Percentiles rank a stretch among this genome's conserved stretches.
Evolutionary conservation across 2,113 vertebrate species (phyloP).

Genomic region (Mola mola): DNA sequence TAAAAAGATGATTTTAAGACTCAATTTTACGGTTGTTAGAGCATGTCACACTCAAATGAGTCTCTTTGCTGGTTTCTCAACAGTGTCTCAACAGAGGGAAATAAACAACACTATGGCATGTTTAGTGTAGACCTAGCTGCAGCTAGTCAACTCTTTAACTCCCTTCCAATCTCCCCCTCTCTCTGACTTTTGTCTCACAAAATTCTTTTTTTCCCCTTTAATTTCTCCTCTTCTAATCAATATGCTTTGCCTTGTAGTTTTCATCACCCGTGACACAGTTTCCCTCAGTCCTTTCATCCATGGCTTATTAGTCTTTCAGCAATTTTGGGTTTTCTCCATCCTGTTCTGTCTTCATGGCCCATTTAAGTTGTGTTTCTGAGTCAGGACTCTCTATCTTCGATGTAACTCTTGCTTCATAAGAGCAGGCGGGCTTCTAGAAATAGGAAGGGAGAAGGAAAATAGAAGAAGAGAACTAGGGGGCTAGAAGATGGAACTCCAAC

Average conservation of each 20-base stretch:
- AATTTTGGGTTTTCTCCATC: conserved; percentile 50
- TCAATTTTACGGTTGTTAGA: too few relatives aligned
- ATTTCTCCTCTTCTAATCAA: conserved; percentile 65
- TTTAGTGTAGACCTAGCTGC: conserved; percentile 18
- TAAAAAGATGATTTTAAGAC: too few relatives aligned
- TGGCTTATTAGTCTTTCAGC: conserved; percentile 51
- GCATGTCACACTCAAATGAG: too few relatives aligned
- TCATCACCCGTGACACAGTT: conserved; percentile 53
- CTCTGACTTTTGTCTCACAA: conserved; percentile 24
- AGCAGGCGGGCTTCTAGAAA: conserved; percentile 22
- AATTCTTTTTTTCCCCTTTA: conserved; percentile 21
- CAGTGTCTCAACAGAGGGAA: background rate
- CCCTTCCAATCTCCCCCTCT: conserved; percentile 47
- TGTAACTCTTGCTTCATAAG: conserved; percentile 18
- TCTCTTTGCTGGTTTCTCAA: too few relatives aligned
- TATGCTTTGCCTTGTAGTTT: conserved; percentile 40
- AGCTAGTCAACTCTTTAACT: conserved; percentile 46
- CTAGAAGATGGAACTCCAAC: conserved; percentile 65
- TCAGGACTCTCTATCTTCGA: conserved; percentile 24
- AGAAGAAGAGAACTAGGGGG: background rate
- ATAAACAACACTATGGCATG: background rate
- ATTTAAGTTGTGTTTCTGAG: conserved; percentile 45
- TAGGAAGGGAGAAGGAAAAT: too few relatives aligned
- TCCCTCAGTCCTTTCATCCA: conserved; percentile 55
- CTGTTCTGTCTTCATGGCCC: conserved; percentile 48